A percentile compares a stretch with the other conserved stretches of the same genome.
Conservation (phyloP, 23 tunicate genomes). For the Ascidia mentula region DNA sequence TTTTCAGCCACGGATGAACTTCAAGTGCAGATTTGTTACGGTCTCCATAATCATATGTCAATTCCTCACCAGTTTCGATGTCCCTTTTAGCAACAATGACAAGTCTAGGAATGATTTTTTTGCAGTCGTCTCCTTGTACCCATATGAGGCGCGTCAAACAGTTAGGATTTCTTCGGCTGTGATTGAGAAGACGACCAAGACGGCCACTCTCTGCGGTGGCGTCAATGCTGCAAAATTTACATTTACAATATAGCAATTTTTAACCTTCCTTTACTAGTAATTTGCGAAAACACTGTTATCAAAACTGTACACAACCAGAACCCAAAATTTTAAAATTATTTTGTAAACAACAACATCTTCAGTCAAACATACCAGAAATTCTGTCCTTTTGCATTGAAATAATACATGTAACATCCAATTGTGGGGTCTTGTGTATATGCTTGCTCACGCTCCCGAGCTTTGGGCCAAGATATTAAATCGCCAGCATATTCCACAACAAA, state of each 20-base stretch:
- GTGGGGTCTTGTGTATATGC: constrained; percentile 48
- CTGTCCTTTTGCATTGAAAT: constrained; percentile 54
- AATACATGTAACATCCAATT: constrained; percentile 93
- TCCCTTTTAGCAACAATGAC: constrained; percentile 80
- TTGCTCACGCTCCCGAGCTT: constrained; percentile 70
- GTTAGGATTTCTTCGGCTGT: constrained; percentile 72
- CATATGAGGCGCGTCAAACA: constrained; percentile 66
- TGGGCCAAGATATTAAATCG: constrained; percentile 69
- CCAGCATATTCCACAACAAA: constrained; percentile 96
- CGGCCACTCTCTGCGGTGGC: constrained; percentile 82
- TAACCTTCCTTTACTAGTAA: too few relatives aligned
- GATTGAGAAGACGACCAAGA: constrained; percentile 80
- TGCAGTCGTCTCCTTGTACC: constrained; percentile 22
- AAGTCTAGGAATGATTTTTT: constrained; percentile 29
- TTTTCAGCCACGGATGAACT: constrained; percentile 92
- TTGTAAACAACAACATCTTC: too few relatives aligned
- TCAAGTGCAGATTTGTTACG: constrained; percentile 60
- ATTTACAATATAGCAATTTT: too few relatives aligned
- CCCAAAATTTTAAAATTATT: too few relatives aligned
- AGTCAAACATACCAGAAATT: constrained; percentile 94
- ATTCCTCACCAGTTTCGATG: constrained; percentile 61
- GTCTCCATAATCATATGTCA: constrained; percentile 93
- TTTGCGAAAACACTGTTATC: too few relatives aligned
- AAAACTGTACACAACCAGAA: too few relatives aligned
- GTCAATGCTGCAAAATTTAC: constrained; percentile 76